Evolutionary conservation across 2,113 vertebrate genomes (phyloP).

Genomic region (Brachionichthys hirsutus): DNA sequence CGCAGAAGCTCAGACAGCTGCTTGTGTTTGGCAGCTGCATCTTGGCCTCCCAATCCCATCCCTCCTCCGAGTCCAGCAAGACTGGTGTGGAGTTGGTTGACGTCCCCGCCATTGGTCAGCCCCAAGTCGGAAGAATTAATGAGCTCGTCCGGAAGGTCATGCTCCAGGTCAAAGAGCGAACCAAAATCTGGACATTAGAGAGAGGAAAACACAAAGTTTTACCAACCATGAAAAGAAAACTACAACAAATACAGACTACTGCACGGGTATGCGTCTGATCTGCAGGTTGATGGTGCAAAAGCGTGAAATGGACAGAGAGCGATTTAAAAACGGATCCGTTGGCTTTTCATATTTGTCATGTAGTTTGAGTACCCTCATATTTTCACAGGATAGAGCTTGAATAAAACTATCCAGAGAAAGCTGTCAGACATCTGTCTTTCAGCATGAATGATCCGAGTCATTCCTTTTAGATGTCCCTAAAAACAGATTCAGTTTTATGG

Average conservation of each 20-base stretch:
- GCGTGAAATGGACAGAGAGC: background rate
- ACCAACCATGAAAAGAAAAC: background rate
- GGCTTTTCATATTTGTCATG: too few relatives aligned
- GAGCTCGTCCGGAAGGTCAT: constrained; percentile 96
- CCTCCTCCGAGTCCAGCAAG: constrained; percentile 72
- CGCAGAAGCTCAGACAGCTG: constrained; percentile 94
- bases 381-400: too few relatives aligned
- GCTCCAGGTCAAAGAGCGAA: constrained; percentile 95
- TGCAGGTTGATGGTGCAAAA: constrained; percentile 1
- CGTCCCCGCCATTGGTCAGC: constrained; percentile 89
- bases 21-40: constrained; percentile 97
- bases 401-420: too few relatives aligned
- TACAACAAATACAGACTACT: constrained; percentile 2
- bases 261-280: constrained; percentile 26
- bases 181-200: constrained; percentile 85
- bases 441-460: too few relatives aligned
- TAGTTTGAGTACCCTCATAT: too few relatives aligned
- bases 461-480: too few relatives aligned
- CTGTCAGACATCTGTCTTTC: too few relatives aligned
- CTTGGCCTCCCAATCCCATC: constrained; percentile 75
- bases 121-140: constrained; percentile 93
- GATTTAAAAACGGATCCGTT: background rate
- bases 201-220: constrained; percentile 11
- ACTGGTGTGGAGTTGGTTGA: constrained; percentile 88
- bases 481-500: too few relatives aligned